Base-by-base conservation (phyloP, 2,888 invertebrate species). In the Dugesia japonica region DNA sequence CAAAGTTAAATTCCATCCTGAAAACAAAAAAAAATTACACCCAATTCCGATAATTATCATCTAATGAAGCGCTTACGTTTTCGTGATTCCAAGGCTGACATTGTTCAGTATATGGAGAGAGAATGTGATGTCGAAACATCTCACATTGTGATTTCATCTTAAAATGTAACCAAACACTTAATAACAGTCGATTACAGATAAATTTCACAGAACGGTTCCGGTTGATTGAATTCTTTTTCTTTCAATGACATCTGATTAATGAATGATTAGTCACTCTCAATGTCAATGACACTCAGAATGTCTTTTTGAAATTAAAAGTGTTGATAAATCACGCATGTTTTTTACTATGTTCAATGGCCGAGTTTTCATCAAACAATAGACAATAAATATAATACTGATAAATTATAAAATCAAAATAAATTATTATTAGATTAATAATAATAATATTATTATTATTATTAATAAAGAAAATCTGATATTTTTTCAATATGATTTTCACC, bases 241-340 rank as follows among this genome's bases (percentile, higher is more conserved):
- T 56, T 56, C 56, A 56, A 56, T 56, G 56, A 56, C 56, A 56
- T 56, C 56, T 56, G 56, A 56, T 13, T 13, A n/a, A 56, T 23
- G 56, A 56, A 23, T 56, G 56, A 56, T 56, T 56, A 56, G 56
- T 56, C 56, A 56, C 17, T 56, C 56, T 56, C 56, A 56, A 56
- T 56, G 56, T 56, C 56, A 56, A 56, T 56, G 56, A 23, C n/a
- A n/a, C 56, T 56, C 56, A 56, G 20, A 56, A 56, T 56, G 56
- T 56, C 56, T 56, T 56, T 56, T 56, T n/a, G 17, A 56, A 56
- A 56, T 7, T 56, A n/a, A 56, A 56, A 56, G 56, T 56, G 56
- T 56, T 56, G n/a, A 56, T n/a, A 56, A 56, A 56, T 56, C 56
- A 56, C 56, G 56, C 56, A 56, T 56, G 56, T 56, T 56, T 56